Base-by-base conservation (phyloP, 2,797 vertebrate species). In the Epinephelus coioides region DNA sequence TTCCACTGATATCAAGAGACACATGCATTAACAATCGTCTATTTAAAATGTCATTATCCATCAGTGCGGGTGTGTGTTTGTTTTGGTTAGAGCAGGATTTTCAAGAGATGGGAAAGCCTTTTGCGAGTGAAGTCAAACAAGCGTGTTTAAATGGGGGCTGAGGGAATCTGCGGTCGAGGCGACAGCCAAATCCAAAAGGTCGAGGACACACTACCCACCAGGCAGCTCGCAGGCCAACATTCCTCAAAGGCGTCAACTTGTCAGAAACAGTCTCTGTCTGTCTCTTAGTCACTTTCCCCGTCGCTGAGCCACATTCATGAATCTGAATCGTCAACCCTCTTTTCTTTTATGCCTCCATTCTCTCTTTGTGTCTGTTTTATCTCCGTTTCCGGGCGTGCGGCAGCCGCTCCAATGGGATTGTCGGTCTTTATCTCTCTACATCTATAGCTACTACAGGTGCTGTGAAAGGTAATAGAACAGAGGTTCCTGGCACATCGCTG, bases 231-330 rank as follows among this genome's bases (percentile, higher is more conserved):
- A 13, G 69, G 79, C 82, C 76, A 88, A 85, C 69, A 46, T 89
- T 89, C 85, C 76, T 91, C 78, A 87, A 93, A 91, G 85, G 83
- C 69, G 76, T 85, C 84, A 79, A 51, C 86, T 87, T 91, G 88
- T 94, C 93, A 91, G 73, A 92, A 93, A 87, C 78, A 17, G 62
- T 94, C 94, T 94, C 79, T 78, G 67, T 91, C 87, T 82, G 51
- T 81, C 77, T 91, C 86, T 83, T 86, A 76, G 85, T 89, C 79
- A 82, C 79, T 90, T 85, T 89, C 53, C 54, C 62, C 10, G 5
- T 74, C 50, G 38, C 76, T 8, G 59, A 87, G 79, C 78, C 79
- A 59, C 77, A 73, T 84, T 87, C 79, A 82, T 84, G 76, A 86
- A 78, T 87, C 55, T 63, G 68, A 90, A 87, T 87, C 12, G 62